These are phyloP conservation scores for Aplochiton taeniatus DNA, from an alignment of 2,797 vertebrate species.

Conservation along the genomic window DNA sequence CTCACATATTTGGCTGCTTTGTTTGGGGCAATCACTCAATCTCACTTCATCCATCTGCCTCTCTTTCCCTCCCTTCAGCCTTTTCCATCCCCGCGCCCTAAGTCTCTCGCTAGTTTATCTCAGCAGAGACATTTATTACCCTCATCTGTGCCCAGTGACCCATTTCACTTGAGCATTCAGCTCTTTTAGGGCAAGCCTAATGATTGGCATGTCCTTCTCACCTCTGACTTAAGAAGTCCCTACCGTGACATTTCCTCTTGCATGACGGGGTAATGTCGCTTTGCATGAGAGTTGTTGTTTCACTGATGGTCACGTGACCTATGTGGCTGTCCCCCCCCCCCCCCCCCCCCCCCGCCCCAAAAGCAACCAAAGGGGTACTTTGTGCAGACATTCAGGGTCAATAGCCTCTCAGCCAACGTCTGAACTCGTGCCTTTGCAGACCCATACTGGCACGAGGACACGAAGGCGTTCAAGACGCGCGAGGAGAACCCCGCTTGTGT, in stretches of 20 bases:
- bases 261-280: too few species aligned
- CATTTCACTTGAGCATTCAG: background rate
- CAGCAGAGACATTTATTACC: slow-evolving; percentile 3
- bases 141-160: background rate
- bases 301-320: slow-evolving; percentile 2
- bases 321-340: background rate
- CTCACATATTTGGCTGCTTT: slow-evolving; percentile 18
- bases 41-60: slow-evolving; percentile 31
- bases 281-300: too few species aligned
- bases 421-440: too few species aligned
- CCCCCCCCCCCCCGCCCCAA: background rate
- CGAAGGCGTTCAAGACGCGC: too few species aligned
- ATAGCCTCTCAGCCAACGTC: too few species aligned
- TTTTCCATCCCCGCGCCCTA: background rate
- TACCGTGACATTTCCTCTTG: too few species aligned
- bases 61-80: background rate
- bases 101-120: background rate
- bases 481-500: too few species aligned
- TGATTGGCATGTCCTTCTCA: too few species aligned
- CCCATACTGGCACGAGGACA: too few species aligned
- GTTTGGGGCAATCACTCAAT: slow-evolving; percentile 14
- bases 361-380: background rate
- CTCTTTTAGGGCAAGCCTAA: background rate
- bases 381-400: too few species aligned
- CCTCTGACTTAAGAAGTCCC: too few species aligned